Percentiles rank a stretch among this genome's conserved stretches.
Evolutionary conservation across 1,140 invertebrate species (phyloP).

Genomic region (Aethina tumida): DNA sequence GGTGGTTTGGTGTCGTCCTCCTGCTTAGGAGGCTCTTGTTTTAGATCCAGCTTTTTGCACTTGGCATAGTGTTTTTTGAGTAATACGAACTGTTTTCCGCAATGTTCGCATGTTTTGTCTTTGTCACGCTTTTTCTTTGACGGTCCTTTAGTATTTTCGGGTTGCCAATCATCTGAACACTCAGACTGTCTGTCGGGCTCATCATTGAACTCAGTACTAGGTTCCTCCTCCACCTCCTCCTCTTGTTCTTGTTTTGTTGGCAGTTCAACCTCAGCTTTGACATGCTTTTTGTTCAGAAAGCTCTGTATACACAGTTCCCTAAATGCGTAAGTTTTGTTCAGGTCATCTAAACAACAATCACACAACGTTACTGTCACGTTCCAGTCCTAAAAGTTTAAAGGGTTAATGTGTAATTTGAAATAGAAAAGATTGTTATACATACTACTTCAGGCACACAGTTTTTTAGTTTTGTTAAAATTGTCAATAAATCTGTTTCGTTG

Average conservation of each 20-base stretch:
- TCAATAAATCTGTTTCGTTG: conserved; percentile 10
- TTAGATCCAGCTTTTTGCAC: neutral
- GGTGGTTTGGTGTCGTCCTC: too few species aligned
- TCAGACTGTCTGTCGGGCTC: conserved; percentile 1
- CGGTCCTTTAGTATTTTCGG: conserved; percentile 1
- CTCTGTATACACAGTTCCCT: conserved; percentile 20
- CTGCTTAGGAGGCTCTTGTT: neutral
- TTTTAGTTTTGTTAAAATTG: conserved; percentile 15
- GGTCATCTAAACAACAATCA: conserved; percentile 13
- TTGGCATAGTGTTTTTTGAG: conserved; percentile 4
- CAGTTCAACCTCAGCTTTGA: conserved; percentile 7
- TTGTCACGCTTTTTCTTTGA: conserved; percentile 1
- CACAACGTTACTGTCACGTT: conserved; percentile 9
- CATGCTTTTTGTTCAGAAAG: conserved; percentile 5
- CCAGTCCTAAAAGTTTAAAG: conserved; percentile 19
- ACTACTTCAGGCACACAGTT: conserved; percentile 25
- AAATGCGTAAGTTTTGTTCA: conserved; percentile 18
- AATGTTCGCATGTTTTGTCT: conserved; percentile 8
- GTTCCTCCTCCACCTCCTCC: conserved; percentile 1
- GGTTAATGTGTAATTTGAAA: conserved; percentile 6
- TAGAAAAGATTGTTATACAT: conserved; percentile 10
- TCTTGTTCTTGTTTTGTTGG: neutral
- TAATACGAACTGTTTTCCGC: conserved; percentile 8
- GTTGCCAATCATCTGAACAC: conserved; percentile 5
- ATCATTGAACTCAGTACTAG: conserved; percentile 1